Conservation (phyloP, 64 coral and sea anemone species). For the Porites australiensis region DNA sequence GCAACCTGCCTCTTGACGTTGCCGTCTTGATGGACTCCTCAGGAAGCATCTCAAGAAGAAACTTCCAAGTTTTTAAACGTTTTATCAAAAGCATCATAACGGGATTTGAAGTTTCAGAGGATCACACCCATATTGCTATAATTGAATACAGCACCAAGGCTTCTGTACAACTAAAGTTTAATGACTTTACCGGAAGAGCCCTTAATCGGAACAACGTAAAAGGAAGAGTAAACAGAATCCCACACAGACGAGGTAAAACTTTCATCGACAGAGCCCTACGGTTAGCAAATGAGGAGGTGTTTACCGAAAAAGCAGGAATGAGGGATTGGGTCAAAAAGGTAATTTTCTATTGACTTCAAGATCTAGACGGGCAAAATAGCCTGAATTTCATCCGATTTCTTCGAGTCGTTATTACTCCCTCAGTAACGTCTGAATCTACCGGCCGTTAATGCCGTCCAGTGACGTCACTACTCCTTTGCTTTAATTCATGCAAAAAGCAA, state of each 20-base stretch:
- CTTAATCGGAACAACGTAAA: slow-evolving; percentile 13
- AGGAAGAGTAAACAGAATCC: not conserved
- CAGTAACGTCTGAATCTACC: too few relatives aligned
- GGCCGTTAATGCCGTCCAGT: too few relatives aligned
- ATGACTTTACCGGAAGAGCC: slow-evolving; percentile 22
- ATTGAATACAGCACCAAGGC: slow-evolving; percentile 54
- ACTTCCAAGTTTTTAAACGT: not conserved
- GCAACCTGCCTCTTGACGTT: slow-evolving; percentile 58
- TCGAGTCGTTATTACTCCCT: too few relatives aligned
- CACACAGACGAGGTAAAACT: slow-evolving; percentile 14
- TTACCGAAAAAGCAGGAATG: slow-evolving; percentile 63
- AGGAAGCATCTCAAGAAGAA: slow-evolving; percentile 47
- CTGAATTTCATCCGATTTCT: too few relatives aligned
- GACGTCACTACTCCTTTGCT: too few relatives aligned
- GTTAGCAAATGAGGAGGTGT: slow-evolving; percentile 45
- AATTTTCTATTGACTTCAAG: not conserved
- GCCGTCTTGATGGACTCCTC: slow-evolving; percentile 73
- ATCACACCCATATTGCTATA: slow-evolving; percentile 58
- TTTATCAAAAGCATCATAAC: slow-evolving; percentile 52
- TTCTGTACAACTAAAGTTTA: slow-evolving; percentile 53
- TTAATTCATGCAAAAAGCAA: too few relatives aligned
- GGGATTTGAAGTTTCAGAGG: slow-evolving; percentile 55
- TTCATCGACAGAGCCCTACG: slow-evolving; percentile 71
- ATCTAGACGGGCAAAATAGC: too few relatives aligned
- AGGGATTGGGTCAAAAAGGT: slow-evolving; percentile 63